Percentiles rank a stretch among this genome's conserved stretches.
phyloP scores from a whole-genome alignment of 2,888 invertebrate species.

The Pomacea canaliculata region DNA sequence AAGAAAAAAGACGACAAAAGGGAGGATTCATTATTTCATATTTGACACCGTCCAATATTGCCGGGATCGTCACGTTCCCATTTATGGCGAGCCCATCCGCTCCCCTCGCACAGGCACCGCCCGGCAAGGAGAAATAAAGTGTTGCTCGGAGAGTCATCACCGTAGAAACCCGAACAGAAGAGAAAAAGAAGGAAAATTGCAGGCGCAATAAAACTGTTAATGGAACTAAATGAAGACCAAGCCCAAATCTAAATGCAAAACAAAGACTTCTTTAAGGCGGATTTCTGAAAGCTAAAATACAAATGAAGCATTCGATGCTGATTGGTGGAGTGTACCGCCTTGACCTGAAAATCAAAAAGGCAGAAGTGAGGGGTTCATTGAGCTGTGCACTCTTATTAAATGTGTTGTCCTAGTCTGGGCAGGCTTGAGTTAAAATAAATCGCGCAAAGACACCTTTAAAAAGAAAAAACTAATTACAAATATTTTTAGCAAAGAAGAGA shows the following conservation, averaged over 20 bases:
- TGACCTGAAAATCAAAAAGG: too few relatives aligned
- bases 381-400: too few relatives aligned
- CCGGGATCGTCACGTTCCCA: not conserved
- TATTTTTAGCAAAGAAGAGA: too few relatives aligned
- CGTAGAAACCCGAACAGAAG: not conserved
- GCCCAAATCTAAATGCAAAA: constrained; percentile 1
- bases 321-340: not conserved
- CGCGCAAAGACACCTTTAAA: too few relatives aligned
- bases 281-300: not conserved
- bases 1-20: not conserved
- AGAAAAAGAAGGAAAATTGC: constrained; percentile 5
- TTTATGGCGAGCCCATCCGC: constrained; percentile 4
- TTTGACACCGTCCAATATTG: constrained; percentile 5
- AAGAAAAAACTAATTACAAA: too few relatives aligned
- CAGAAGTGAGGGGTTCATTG: too few relatives aligned
- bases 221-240: constrained; percentile 4
- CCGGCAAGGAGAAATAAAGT: not conserved
- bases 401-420: too few relatives aligned
- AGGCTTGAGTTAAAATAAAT: too few relatives aligned
- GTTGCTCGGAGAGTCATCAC: not conserved
- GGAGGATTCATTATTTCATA: constrained; percentile 5
- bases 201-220: constrained; percentile 1
- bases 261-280: constrained; percentile 2
- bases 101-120: not conserved
- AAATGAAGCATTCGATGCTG: constrained; percentile 2